Conservation (phyloP, 2,888 invertebrate genomes). For the Fabriciana adippe region DNA sequence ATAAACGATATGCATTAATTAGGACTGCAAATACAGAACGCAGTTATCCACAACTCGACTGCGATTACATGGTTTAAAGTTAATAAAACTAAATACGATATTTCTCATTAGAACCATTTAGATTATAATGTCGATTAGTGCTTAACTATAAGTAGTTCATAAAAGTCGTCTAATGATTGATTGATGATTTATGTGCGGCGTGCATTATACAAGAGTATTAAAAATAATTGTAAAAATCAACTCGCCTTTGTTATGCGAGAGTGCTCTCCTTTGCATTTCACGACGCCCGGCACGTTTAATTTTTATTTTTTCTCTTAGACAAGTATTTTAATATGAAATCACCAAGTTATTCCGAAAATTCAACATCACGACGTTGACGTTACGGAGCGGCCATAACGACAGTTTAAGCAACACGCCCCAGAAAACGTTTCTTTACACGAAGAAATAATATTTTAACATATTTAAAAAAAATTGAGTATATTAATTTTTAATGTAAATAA, state of each 20-base stretch:
- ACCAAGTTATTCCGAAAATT: constrained; percentile 53
- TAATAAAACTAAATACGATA: no score
- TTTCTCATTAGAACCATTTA: neutral
- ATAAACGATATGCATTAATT: constrained; percentile 19
- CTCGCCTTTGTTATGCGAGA: constrained; percentile 78
- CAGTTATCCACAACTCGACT: constrained; percentile 15
- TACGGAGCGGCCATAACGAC: constrained; percentile 66
- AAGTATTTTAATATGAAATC: constrained; percentile 57
- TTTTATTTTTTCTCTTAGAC: constrained; percentile 57
- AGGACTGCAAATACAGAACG: constrained; percentile 12
- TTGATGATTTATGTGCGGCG: constrained; percentile 50
- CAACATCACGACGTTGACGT: constrained; percentile 69
- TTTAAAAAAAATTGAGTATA: neutral
- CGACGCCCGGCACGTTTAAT: constrained; percentile 63
- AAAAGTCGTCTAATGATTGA: constrained; percentile 51
- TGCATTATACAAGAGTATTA: constrained; percentile 49
- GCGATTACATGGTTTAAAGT: no score
- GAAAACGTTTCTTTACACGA: constrained; percentile 42
- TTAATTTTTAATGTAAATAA: neutral
- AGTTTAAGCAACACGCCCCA: constrained; percentile 64
- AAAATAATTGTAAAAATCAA: constrained; percentile 44
- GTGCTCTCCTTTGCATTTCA: constrained; percentile 80
- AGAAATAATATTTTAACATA: neutral
- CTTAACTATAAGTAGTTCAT: constrained; percentile 46
- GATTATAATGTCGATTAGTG: neutral